These are phyloP conservation scores for Bubo bubo DNA, from an alignment of 2,113 vertebrate species.

Conservation along the genomic window DNA sequence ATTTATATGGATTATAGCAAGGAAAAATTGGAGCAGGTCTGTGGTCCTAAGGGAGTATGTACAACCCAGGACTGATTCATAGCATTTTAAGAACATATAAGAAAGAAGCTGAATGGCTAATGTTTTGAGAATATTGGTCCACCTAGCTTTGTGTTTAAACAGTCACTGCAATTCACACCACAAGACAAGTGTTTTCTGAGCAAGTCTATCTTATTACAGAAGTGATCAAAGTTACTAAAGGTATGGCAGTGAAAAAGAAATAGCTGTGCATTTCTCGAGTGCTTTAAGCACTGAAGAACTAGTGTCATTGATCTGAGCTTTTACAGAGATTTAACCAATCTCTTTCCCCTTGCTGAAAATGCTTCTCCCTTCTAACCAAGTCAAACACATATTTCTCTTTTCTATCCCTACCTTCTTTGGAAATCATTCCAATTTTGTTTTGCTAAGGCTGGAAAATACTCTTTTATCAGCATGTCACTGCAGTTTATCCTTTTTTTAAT, in stretches of 20 bases:
- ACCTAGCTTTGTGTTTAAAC: neutral
- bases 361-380: slow-evolving; percentile 13
- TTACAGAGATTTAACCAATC: neutral
- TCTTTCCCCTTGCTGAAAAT: slow-evolving; percentile 5
- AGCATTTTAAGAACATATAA: neutral
- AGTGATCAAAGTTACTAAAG: neutral
- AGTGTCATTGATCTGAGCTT: slow-evolving; percentile 3
- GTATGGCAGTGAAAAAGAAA: neutral
- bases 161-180: neutral
- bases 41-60: neutral
- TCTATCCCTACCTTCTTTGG: neutral
- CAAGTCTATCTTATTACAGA: neutral
- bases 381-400: neutral
- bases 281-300: neutral
- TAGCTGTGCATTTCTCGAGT: neutral
- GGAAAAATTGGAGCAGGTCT: neutral
- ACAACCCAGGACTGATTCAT: neutral
- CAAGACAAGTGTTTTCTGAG: neutral
- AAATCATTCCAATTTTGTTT: neutral
- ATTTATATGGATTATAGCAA: neutral
- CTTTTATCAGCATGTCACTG: neutral
- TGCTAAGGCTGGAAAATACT: neutral
- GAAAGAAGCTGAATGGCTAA: neutral
- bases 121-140: neutral
- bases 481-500: neutral